Evolutionary conservation across 2,113 vertebrate genomes (phyloP), one percentile per base, ranked within the genome.

Genomic region (Poeciliopsis turrubarensis): DNA sequence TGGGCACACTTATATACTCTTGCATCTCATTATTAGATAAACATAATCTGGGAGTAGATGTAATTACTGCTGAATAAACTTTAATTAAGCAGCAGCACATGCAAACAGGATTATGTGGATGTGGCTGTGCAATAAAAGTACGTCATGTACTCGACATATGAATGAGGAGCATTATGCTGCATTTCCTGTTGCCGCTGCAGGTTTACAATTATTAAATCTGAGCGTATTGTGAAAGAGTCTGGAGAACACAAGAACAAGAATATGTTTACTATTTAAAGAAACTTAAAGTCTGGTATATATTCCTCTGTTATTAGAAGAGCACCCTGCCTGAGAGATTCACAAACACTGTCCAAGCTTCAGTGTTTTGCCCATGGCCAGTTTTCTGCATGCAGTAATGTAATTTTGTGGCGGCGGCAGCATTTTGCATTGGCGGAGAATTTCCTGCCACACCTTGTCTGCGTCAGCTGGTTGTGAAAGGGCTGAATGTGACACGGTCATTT

Each of bases 51-150:
- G 34, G 67, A 70, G 65, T 68, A 37, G 75, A 88, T 81, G 70
- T 74, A 74, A 89, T 90, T 86, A 88, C 32, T 72, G 75, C 73
- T 75, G 70, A 89, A 87, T 84, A 65, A 79, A 65, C 70, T 26
- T 57, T 83, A 83, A 89, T 86, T 81, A 87, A 57, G 77, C 47
- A 0, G 0, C 70, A 77, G 70, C 27, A 65, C 75, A 73, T 66
- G 57, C 65, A 82, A 62, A 74, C 68, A 70, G 74, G 77, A 73
- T 71, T 78, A 78, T 32, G 60, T 39, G 47, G 67, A 51, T 44
- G 47, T 15, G 65, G 60, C 14, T 34, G 8, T 31, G 41, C 27
- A 66, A 65, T 62, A 60, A 71, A 63, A 25, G 73, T 57, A 80
- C 82, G 81, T 82, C 62, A 79, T 76, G 81, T 86, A 61, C 77